Base-by-base conservation (phyloP, 2,888 invertebrate genomes). In the Auanema freiburgensis region DNA sequence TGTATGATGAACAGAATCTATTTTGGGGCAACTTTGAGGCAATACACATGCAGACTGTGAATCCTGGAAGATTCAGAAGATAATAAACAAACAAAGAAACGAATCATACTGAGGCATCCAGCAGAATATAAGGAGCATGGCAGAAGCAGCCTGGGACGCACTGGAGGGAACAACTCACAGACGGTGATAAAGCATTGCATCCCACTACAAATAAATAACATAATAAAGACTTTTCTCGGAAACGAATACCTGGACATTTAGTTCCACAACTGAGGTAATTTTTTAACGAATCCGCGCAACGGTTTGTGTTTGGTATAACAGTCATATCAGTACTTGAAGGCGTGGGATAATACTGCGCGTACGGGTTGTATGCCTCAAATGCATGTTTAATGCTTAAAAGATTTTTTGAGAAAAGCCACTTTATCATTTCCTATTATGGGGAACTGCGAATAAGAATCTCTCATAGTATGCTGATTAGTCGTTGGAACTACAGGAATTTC, bases 91-190 rank as follows among this genome's bases (percentile, higher is more conserved):
- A 46, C 3, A 5, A 46, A 46, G 46, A 18, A 21, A 18, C n/a
- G n/a, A n/a, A n/a, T n/a, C n/a, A n/a, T 53, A 64, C 66, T 2
- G 58, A 65, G 0, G 59, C 65, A 43, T 76, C 69, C 21, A 69
- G 66, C 12, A 76, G 65, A 40, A 76, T 72, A 42, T 65, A 76
- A 0, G 76, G 76, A 46, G 74, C 60, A 24, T 68, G 66, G 43
- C 76, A 76, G 63, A 76, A 76, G 57, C 76, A 76, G 10, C 76
- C 76, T 21, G 70, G 68, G 4, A 76, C 74, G 56, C 76, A 76
- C 51, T 66, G 57, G 16, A 69, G 65, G 10, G 70, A 64, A 53
- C 73, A 73, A 0, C 65, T 58, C 5, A 63, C 40, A 18, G 75
- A 65, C 10, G 69, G 53, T 24, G 49, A 43, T 5, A 56, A 3